Conservation (phyloP, 2,113 vertebrate genomes). For the Oryzias woworae region DNA sequence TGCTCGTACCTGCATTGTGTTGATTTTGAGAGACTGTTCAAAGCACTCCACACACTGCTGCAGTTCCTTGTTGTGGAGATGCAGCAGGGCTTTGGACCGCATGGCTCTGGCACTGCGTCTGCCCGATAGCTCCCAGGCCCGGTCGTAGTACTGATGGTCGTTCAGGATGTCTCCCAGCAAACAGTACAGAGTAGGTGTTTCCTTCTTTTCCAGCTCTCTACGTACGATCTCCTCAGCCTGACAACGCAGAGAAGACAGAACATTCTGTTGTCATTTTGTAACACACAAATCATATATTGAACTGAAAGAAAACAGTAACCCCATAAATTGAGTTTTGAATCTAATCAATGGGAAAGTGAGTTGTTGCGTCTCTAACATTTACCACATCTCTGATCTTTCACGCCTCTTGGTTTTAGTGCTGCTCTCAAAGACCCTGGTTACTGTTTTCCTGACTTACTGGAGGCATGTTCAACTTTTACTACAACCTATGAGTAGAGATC, state of each 20-base stretch:
- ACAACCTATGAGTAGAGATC: too few species aligned
- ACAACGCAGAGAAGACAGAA: neutral
- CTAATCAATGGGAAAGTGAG: too few species aligned
- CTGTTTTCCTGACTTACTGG: too few species aligned
- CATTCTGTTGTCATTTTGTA: too few species aligned
- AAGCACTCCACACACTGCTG: constrained; percentile 88
- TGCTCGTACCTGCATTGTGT: constrained; percentile 86
- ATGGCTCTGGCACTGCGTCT: constrained; percentile 89
- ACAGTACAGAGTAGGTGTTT: constrained; percentile 87
- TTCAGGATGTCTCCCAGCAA: constrained; percentile 91
- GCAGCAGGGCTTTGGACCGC: constrained; percentile 91
- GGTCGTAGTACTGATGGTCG: constrained; percentile 88
- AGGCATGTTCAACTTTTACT: too few species aligned
- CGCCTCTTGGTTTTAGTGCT: too few species aligned
- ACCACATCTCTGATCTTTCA: too few species aligned
- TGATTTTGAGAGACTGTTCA: constrained; percentile 86
- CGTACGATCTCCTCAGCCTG: constrained; percentile 93
- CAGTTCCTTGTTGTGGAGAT: constrained; percentile 86
- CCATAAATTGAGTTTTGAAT: too few species aligned
- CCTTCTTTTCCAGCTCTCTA: constrained; percentile 88
- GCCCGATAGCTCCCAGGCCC: constrained; percentile 90
- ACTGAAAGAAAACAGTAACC: too few species aligned
- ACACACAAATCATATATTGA: too few species aligned
- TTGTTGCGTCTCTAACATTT: too few species aligned
- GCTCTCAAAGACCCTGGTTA: too few species aligned